Evolutionary conservation across 2,888 invertebrate species (phyloP), one percentile per base, ranked within the genome.

Genomic region (Lasius platythorax): DNA sequence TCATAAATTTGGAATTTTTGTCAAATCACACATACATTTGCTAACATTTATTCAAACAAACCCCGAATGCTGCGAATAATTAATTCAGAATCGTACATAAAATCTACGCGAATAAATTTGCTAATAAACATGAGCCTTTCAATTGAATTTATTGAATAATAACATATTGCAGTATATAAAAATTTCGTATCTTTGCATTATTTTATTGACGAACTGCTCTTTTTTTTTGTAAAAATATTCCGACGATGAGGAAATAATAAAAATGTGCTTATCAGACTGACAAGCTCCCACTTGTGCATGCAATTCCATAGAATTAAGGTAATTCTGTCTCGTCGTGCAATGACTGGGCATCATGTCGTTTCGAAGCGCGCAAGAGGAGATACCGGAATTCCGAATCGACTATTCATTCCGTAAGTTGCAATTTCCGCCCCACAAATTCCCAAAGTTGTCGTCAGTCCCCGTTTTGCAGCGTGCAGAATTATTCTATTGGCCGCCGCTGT

Each of bases 381-480:
- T 46, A 9, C 30, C 70, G 56, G 43, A 61, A 68, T 67, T 67
- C 37, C 40, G 68, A 70, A 61, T 63, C 61, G 61, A 33, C 73
- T 72, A 28, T 28, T 23, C 73, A 81, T 72, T 72, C 28, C 46
- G 61, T 46, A 72, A 61, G 61, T 37, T 73, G 79, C 46, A 73
- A 79, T 72, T 72, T 79, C 79, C 58, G 79, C 33, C 8, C 46
- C 46, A 73, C 46, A 46, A 81, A 81, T 61, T 81, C 74, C 73
- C 43, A 46, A 81, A 81, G 61, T 72, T 79, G 61, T 79, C 73
- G 37, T 72, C 61, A 37, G 23, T 4, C 12, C 18, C 6, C 46
- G 61, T 73, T 72, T 73, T 73, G 61, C 72, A 73, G 61, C 79
- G 79, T 63, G 46, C 73, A 46, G 72, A 81, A 81, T 81, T 72